Base-by-base conservation (phyloP, 2,113 vertebrate genomes). In the Accipiter cooperii region DNA sequence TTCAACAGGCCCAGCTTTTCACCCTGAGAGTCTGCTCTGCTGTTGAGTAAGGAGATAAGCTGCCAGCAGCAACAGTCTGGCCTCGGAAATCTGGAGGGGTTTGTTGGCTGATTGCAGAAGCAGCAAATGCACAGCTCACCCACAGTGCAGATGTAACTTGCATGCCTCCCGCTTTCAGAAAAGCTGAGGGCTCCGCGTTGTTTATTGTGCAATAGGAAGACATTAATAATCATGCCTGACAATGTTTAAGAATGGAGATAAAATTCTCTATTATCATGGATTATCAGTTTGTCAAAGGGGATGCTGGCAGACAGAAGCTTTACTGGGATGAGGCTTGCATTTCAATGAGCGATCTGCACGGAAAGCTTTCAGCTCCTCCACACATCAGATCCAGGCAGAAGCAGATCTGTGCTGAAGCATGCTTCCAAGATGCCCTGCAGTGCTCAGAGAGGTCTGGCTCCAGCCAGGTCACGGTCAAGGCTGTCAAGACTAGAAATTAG, bases 201-300 rank as follows among this genome's bases (percentile, higher is more conserved):
- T 93, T 96, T 95, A 87, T 90, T 87, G 92, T 91, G 87, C 84
- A 76, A 85, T 68, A 80, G 71, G 73, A 92, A 92, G 80, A 89
- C 80, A 84, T 79, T 90, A 95, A 94, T 91, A 96, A 95, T 91
- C 74, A 44, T 69, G 89, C 93, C 26, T 93, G 75, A 89, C 5
- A 12, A 90, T 55, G 64, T 95, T 97, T 95, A 97, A 96, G 95
- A 83, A 91, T 47, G 70, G 60, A 96, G 84, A 89, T 95, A 91
- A 94, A 96, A 90, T 95, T 93, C 89, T 70, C 80, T 87, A 85
- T 97, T 97, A 95, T 85, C 84, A 18, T 66, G 82, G 78, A 96
- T 95, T 94, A 97, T 94, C 89, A 69, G 63, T 97, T 94, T 96
- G 94, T 97, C 94, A 95, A 42, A 96, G 84, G 89, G 66, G 86